Conservation (phyloP, 1,140 invertebrate species). For the Myzus persicae region DNA sequence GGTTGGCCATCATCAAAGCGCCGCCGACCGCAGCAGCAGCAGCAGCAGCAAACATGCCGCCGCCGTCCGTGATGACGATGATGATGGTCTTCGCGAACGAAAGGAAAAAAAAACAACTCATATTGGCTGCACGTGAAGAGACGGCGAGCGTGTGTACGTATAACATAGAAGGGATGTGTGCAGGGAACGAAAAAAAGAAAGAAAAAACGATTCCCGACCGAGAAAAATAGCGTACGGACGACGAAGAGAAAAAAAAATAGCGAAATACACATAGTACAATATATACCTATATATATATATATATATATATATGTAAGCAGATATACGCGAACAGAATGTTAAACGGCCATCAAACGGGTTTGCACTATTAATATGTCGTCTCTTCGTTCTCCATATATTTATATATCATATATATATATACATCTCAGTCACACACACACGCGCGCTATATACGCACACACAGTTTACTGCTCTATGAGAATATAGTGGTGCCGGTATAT, state of each 20-base stretch:
- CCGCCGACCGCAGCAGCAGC: slow-evolving; percentile 25
- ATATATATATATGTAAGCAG: background rate
- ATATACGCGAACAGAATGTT: slow-evolving; percentile 54
- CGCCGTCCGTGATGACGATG: background rate
- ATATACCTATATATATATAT: background rate
- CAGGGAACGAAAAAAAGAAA: background rate
- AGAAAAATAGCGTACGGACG: background rate
- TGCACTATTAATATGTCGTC: slow-evolving; percentile 53
- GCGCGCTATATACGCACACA: no score
- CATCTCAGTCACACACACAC: background rate
- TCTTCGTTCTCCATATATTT: background rate
- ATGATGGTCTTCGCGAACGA: background rate
- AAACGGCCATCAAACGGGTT: slow-evolving; percentile 55
- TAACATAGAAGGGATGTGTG: background rate
- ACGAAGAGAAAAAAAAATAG: background rate
- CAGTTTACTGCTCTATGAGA: background rate
- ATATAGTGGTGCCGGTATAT: background rate
- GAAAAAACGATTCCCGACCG: slow-evolving; percentile 10
- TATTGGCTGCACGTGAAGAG: background rate
- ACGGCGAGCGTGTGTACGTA: background rate
- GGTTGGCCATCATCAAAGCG: slow-evolving; percentile 48
- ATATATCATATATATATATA: background rate
- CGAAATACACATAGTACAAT: background rate
- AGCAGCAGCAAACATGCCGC: slow-evolving; percentile 29
- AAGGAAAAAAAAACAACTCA: background rate